A percentile compares a stretch with the other conserved stretches of the same genome.
phyloP scores from a whole-genome alignment of 2,113 vertebrate species.

The Electrona antarctica region DNA sequence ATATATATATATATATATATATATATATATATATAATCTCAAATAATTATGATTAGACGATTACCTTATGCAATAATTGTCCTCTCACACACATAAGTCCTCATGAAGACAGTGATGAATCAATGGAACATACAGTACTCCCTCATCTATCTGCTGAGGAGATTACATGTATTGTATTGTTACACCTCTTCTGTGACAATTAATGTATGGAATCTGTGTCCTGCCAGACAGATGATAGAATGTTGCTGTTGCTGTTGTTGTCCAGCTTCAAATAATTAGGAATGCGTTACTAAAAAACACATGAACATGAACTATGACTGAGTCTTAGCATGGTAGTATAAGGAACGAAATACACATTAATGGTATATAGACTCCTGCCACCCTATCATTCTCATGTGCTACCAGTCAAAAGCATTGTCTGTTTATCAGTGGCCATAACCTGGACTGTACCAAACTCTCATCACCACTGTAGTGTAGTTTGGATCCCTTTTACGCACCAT shows the following conservation, averaged over 20 bases:
- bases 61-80: too few species aligned
- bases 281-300: constrained; percentile 2
- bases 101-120: constrained; percentile 12
- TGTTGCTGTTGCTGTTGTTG: neutral
- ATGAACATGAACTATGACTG: neutral
- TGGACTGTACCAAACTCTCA: constrained; percentile 1
- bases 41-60: too few species aligned
- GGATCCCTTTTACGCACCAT: constrained; percentile 12
- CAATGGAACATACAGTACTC: constrained; percentile 9
- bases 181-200: too few species aligned
- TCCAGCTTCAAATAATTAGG: constrained; percentile 7
- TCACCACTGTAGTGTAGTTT: constrained; percentile 1
- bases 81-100: constrained; percentile 27
- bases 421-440: neutral
- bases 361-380: neutral
- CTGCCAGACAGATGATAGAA: too few species aligned
- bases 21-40: too few species aligned
- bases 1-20: too few species aligned
- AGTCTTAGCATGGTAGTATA: neutral
- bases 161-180: neutral
- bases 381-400: neutral
- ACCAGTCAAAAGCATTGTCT: neutral
- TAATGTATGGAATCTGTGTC: too few species aligned
- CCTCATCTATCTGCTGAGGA: constrained; percentile 2
- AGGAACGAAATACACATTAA: neutral